Evolutionary conservation across 1,140 invertebrate species (phyloP).

Genomic region (Caligus rogercresseyi): DNA sequence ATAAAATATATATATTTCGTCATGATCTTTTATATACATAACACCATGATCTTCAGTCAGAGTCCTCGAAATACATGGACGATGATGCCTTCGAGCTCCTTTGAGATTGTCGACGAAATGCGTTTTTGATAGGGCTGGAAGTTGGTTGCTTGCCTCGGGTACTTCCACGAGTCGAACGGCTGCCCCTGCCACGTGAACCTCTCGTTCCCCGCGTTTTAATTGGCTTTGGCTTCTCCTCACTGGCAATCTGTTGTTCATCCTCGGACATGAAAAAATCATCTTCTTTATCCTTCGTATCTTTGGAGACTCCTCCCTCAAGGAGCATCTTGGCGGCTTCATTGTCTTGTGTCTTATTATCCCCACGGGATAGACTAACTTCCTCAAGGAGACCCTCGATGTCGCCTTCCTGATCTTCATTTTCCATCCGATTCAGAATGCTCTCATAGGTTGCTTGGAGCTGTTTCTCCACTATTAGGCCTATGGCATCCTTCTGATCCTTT

Average conservation of each 20-base stretch:
- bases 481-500: constrained; percentile 37
- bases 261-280: background rate
- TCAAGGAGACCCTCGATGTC: background rate
- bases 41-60: no score
- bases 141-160: background rate
- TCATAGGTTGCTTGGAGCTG: background rate
- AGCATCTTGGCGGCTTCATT: background rate
- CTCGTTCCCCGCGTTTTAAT: background rate
- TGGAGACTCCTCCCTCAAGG: background rate
- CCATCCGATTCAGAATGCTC: background rate
- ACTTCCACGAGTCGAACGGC: background rate
- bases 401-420: constrained; percentile 7
- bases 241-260: background rate
- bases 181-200: background rate
- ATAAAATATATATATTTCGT: no score
- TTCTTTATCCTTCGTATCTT: background rate
- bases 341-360: background rate
- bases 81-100: background rate
- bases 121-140: background rate
- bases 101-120: background rate
- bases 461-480: constrained; percentile 32
- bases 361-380: background rate
- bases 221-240: background rate
- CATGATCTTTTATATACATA: no score
- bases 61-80: background rate